Percentiles rank a stretch among this genome's conserved stretches.
Conservation (phyloP, 1,140 invertebrate genomes). For the Campoletis sonorensis region DNA sequence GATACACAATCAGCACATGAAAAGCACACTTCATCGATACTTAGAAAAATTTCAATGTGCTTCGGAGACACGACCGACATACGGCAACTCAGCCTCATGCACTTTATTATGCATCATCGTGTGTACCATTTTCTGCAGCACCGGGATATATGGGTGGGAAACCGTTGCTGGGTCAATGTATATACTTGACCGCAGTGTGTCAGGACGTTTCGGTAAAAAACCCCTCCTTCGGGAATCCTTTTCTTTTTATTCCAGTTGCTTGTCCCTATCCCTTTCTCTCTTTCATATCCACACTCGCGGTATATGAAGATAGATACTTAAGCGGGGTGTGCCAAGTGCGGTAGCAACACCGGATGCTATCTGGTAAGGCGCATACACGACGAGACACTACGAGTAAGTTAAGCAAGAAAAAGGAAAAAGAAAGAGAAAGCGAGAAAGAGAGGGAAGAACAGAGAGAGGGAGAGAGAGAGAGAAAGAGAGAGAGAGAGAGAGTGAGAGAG, state of each 20-base stretch:
- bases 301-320: constrained; percentile 64
- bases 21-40: too few species aligned
- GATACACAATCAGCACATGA: too few species aligned
- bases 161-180: background rate
- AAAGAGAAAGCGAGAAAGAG: background rate
- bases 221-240: too few species aligned
- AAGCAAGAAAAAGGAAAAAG: background rate
- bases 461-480: background rate
- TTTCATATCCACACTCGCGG: constrained; percentile 27
- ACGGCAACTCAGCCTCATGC: too few species aligned
- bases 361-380: constrained; percentile 6
- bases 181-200: background rate
- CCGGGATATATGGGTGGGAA: too few species aligned
- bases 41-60: too few species aligned
- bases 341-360: background rate
- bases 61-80: too few species aligned
- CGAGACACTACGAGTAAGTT: constrained; percentile 27
- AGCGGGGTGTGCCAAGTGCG: constrained; percentile 63
- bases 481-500: background rate
- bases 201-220: background rate
- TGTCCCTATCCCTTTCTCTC: background rate
- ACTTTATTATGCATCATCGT: too few species aligned
- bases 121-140: too few species aligned
- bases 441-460: background rate
- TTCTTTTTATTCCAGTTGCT: background rate